Evolutionary conservation across 2,888 invertebrate species (phyloP).

Genomic region (Pelosia muscerda): DNA sequence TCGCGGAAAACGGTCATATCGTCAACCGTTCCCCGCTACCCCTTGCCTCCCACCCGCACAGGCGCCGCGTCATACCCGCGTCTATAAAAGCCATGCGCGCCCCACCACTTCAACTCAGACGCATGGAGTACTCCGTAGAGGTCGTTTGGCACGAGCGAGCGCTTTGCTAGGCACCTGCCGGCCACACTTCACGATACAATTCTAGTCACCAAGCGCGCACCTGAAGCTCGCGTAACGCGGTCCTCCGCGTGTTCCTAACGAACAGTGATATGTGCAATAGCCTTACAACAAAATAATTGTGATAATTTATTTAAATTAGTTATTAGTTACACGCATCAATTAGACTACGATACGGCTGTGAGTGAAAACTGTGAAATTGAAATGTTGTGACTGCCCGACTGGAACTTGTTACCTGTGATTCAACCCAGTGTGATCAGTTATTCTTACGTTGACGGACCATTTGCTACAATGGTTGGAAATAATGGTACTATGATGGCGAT

Average conservation of each 20-base stretch:
- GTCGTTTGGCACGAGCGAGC: conserved; percentile 88
- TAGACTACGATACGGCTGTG: conserved; percentile 84
- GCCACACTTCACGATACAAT: conserved; percentile 82
- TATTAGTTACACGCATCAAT: conserved; percentile 76
- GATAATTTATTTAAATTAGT: conserved; percentile 86
- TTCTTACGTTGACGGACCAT: conserved; percentile 79
- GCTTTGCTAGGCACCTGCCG: conserved; percentile 88
- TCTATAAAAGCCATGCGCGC: conserved; percentile 82
- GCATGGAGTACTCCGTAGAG: conserved; percentile 88
- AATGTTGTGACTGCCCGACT: conserved; percentile 86
- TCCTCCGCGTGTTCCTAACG: conserved; percentile 85
- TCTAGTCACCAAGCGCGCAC: conserved; percentile 86
- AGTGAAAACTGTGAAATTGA: conserved; percentile 82
- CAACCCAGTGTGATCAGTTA: conserved; percentile 82
- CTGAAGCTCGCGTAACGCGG: conserved; percentile 84
- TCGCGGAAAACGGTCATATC: conserved; percentile 84
- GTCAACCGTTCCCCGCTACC: conserved; percentile 59
- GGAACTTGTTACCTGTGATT: conserved; percentile 83
- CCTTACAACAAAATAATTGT: conserved; percentile 82
- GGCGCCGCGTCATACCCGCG: conserved; percentile 75
- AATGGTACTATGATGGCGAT: conserved; percentile 95
- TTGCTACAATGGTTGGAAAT: conserved; percentile 92
- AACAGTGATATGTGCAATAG: conserved; percentile 87
- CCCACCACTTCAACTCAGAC: conserved; percentile 86
- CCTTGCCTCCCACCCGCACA: conserved; percentile 56